A percentile compares a stretch with the other conserved stretches of the same genome.
Conservation (phyloP, 2,797 vertebrate species). For the Liasis olivaceus region DNA sequence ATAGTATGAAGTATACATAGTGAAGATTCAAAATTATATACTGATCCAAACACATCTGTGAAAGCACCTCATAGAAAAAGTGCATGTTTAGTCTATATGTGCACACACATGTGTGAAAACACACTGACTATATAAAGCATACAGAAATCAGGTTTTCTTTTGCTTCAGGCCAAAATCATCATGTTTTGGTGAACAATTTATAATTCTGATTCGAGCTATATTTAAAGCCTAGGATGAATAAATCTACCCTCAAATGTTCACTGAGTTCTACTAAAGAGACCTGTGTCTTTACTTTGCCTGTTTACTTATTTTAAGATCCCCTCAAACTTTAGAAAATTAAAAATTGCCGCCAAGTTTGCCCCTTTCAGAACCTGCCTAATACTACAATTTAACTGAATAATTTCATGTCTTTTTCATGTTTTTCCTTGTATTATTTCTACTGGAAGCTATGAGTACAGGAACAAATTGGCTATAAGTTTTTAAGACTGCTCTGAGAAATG, state of each 20-base stretch:
- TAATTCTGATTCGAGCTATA: conserved; percentile 74
- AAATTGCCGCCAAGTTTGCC: conserved; percentile 71
- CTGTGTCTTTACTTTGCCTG: conserved; percentile 84
- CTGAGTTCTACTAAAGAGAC: conserved; percentile 83
- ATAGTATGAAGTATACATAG: conserved; percentile 9
- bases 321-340: conserved; percentile 71
- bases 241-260: conserved; percentile 82
- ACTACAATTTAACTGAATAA: conserved; percentile 71
- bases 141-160: conserved; percentile 61
- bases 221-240: conserved; percentile 82
- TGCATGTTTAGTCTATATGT: neutral
- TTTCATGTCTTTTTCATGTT: conserved; percentile 68
- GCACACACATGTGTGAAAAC: neutral
- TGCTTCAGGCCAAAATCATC: conserved; percentile 62
- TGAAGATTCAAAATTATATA: neutral
- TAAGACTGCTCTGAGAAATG: conserved; percentile 52
- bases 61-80: conserved; percentile 23
- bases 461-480: conserved; percentile 59
- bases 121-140: conserved; percentile 39
- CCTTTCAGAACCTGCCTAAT: conserved; percentile 69
- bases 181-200: conserved; percentile 63
- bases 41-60: conserved; percentile 27
- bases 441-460: conserved; percentile 52
- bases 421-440: conserved; percentile 65
- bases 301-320: conserved; percentile 75